Percentiles rank a stretch among this genome's conserved stretches.
phyloP scores from a whole-genome alignment of 2,113 vertebrate genomes.

The Tragelaphus buxtoni region DNA sequence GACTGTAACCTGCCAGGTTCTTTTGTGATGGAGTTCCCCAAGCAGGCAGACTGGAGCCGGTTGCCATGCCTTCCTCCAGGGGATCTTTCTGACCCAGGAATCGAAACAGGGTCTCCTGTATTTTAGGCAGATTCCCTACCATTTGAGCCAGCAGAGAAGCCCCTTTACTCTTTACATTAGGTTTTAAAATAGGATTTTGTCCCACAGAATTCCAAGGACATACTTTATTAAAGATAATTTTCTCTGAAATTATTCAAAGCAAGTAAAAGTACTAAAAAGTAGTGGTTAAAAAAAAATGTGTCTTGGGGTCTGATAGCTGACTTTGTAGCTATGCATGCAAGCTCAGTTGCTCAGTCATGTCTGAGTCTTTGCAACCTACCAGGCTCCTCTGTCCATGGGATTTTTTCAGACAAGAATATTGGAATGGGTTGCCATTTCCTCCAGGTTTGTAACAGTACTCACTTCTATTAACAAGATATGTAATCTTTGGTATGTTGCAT shows the following conservation, averaged over 20 bases:
- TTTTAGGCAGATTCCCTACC: not conserved
- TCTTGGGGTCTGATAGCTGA: not conserved
- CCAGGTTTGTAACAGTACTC: not conserved
- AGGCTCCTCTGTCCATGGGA: not conserved
- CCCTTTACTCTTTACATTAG: not conserved
- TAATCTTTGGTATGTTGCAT: not conserved
- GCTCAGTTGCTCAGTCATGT: not conserved
- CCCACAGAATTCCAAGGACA: not conserved
- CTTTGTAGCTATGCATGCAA: not conserved
- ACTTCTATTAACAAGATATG: not conserved
- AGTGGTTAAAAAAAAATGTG: not conserved
- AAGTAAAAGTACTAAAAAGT: not conserved
- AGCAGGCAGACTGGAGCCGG: not conserved
- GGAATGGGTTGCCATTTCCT: not conserved
- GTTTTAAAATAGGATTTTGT: not conserved
- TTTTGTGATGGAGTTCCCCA: not conserved
- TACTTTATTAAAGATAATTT: not conserved
- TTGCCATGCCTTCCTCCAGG: not conserved
- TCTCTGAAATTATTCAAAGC: not conserved
- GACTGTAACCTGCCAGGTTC: not conserved
- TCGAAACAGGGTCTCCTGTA: accelerated
- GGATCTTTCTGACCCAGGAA: not conserved
- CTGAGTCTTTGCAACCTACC: not conserved
- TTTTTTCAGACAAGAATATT: not conserved
- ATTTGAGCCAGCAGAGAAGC: not conserved